Base-by-base conservation (phyloP, 2,888 invertebrate genomes). In the Scotopteryx bipunctaria region DNA sequence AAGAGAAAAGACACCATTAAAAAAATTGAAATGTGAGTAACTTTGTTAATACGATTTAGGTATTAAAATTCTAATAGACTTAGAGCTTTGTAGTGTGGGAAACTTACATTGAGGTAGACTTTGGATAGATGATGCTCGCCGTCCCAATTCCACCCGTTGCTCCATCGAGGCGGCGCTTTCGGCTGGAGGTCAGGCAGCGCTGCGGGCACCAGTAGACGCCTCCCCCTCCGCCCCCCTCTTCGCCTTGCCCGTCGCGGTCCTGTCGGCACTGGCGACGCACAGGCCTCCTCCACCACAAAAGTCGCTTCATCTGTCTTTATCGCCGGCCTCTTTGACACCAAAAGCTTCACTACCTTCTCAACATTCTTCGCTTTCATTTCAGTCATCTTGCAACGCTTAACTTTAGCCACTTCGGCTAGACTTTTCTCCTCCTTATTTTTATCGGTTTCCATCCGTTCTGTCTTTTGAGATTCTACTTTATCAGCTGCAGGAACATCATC, bases 141-240 rank as follows among this genome's bases (percentile, higher is more conserved):
- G 73, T 95, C 95, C 96, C 97, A 98, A 59, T 92, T 93, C 98
- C 98, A 98, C 17, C 97, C 97, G 77, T 98, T 97, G 75, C 96
- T 96, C 96, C 96, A 97, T 59, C 87, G 75, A 8, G 88, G 89
- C 9, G 81, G 75, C 14, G 77, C 67, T 23, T 80, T 72, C 6
- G 76, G 80, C 38, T 77, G 73, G 70, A 67, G 5, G 68, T 64
- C 5, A 45, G 64, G 42, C 72, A 71, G 5, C 73, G 59, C 6
- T 57, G 71, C 36, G 63, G 66, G 42, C 55, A 65, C 35, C 31
- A 38, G 25, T 16, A 55, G 51, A 6, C 54, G 48, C 43, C 51
- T 41, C n/a, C 61, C 35, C 37, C 80, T 42, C 63, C 76, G 1
- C 70, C 55, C 72, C 19, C 75, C 71, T 13, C 73, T 67, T 29